phyloP scores from a whole-genome alignment of 1,140 invertebrate species.

The Daktulosphaira vitifoliae region DNA sequence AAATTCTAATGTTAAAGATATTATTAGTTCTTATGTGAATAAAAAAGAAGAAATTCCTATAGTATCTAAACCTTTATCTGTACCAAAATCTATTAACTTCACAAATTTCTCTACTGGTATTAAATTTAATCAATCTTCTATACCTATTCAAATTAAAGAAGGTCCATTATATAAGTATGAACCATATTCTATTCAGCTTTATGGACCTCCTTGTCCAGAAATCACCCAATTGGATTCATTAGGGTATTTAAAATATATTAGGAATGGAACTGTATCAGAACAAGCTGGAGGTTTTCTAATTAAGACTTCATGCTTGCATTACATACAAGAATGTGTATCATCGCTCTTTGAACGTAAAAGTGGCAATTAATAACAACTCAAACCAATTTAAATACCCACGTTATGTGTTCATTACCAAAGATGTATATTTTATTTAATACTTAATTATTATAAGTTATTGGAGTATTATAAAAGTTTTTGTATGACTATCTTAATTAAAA shows the following conservation, averaged over 20 bases:
- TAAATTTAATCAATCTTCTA: constrained; percentile 45
- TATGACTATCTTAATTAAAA: too few relatives aligned
- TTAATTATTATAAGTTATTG: too few relatives aligned
- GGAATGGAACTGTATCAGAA: constrained; percentile 60
- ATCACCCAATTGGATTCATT: constrained; percentile 53
- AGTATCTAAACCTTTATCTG: constrained; percentile 40
- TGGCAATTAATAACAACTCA: constrained; percentile 2
- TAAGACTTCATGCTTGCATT: constrained; percentile 83
- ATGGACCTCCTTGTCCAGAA: constrained; percentile 65
- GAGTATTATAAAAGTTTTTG: too few relatives aligned
- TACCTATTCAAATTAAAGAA: constrained; percentile 61
- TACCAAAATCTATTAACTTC: constrained; percentile 42
- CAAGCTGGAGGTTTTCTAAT: constrained; percentile 80
- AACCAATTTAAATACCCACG: background rate
- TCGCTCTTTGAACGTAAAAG: constrained; percentile 16
- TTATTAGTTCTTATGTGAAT: constrained; percentile 45
- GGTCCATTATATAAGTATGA: constrained; percentile 64
- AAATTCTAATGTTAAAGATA: constrained; percentile 55
- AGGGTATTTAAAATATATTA: constrained; percentile 70
- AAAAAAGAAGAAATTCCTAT: constrained; percentile 39
- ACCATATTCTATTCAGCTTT: constrained; percentile 49
- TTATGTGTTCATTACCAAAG: constrained; percentile 19
- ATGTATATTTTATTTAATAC: background rate
- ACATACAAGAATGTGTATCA: constrained; percentile 42
- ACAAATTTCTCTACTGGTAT: constrained; percentile 75